Conservation (phyloP, 2,888 invertebrate genomes). For the Parasteatoda lunata region DNA sequence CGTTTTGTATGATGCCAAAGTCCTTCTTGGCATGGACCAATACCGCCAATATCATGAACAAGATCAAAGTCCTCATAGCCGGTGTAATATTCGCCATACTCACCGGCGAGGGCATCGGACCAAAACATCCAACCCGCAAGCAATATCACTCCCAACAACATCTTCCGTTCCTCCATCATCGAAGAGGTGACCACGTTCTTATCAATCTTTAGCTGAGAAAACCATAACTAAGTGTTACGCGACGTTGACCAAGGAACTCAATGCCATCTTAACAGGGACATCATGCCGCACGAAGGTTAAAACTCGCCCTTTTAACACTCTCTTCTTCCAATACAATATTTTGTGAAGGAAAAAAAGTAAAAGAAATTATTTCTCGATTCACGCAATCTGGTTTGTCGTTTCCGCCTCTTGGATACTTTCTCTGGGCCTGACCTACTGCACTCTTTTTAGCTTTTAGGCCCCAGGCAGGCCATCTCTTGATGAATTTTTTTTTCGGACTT, state of each 20-base stretch:
- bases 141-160: conserved; percentile 10
- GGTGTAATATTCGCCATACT: conserved; percentile 32
- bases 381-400: conserved; percentile 55
- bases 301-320: background rate
- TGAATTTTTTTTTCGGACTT: background rate
- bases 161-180: background rate
- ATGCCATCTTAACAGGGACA: conserved; percentile 50
- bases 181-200: background rate
- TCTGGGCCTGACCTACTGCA: conserved; percentile 58
- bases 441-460: conserved; percentile 50
- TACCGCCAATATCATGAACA: conserved; percentile 28
- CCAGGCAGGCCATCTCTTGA: conserved; percentile 20
- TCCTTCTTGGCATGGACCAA: conserved; percentile 39
- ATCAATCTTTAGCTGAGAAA: conserved; percentile 9
- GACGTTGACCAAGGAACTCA: conserved; percentile 34
- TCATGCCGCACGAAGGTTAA: conserved; percentile 54
- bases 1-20: conserved; percentile 40
- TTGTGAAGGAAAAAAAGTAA: conserved; percentile 31
- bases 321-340: conserved; percentile 22
- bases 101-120: conserved; percentile 15
- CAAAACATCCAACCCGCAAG: conserved; percentile 8
- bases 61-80: conserved; percentile 42
- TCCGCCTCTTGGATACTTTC: conserved; percentile 59
- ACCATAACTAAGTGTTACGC: conserved; percentile 21
- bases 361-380: conserved; percentile 37